These are phyloP conservation scores for Nesoenas mayeri DNA, from an alignment of 2,113 vertebrate genomes.

Conservation along the genomic window DNA sequence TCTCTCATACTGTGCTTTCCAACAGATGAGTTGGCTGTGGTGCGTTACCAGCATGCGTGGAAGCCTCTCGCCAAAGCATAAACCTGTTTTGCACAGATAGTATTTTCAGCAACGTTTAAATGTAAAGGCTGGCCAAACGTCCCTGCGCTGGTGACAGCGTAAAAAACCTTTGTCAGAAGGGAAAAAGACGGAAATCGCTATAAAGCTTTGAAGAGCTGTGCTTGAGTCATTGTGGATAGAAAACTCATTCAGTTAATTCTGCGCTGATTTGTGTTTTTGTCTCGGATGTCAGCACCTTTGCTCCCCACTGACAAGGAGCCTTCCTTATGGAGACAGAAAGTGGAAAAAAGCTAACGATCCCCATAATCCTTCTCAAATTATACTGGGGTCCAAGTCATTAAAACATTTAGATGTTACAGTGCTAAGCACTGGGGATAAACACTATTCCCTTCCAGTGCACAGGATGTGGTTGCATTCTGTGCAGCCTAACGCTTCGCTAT, in stretches of 20 bases:
- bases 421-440: neutral
- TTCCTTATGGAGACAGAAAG: neutral
- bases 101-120: neutral
- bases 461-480: neutral
- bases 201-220: neutral
- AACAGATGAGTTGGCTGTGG: neutral
- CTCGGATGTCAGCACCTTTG: neutral
- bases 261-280: neutral
- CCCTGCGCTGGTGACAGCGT: neutral
- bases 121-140: neutral
- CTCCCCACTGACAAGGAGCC: neutral
- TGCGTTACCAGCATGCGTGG: neutral
- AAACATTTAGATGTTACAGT: neutral
- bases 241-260: neutral
- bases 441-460: neutral
- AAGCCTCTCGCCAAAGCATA: neutral
- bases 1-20: neutral
- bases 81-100: neutral
- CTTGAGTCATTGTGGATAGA: neutral
- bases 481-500: fast-evolving
- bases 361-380: neutral
- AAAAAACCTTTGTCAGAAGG: neutral
- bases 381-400: neutral
- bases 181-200: neutral
- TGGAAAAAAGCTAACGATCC: neutral